phyloP scores from a whole-genome alignment of 2,113 vertebrate species.

The Stercorarius parasiticus region DNA sequence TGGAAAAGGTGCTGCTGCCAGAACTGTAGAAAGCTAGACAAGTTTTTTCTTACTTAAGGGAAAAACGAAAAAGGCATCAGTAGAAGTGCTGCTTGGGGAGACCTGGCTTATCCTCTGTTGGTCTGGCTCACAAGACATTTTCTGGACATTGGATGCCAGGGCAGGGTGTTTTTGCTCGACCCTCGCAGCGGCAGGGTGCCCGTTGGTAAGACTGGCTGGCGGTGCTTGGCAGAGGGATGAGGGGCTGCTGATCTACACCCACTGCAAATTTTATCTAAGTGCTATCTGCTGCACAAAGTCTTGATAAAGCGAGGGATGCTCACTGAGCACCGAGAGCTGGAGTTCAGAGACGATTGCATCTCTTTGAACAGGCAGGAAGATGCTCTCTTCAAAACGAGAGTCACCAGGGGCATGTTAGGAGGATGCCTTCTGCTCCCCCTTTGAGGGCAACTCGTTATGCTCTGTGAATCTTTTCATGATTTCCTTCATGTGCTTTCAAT shows the following conservation, averaged over 20 bases:
- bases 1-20: neutral
- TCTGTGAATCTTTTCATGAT: neutral
- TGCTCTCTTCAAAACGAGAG: neutral
- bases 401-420: neutral
- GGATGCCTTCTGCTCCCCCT: neutral
- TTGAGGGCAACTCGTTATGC: neutral
- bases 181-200: neutral
- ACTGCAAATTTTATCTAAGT: neutral
- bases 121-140: neutral
- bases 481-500: neutral
- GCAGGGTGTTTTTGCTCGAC: neutral
- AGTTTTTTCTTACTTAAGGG: neutral
- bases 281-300: neutral
- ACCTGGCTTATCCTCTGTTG: neutral
- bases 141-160: neutral
- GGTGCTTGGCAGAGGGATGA: neutral
- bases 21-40: neutral
- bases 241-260: neutral
- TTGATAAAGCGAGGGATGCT: neutral
- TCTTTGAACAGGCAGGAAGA: neutral
- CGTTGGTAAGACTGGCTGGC: accelerated
- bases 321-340: neutral
- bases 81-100: neutral
- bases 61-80: neutral
- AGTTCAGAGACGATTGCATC: neutral